Evolutionary conservation across 1,140 invertebrate genomes (phyloP), one percentile per base, ranked within the genome.

Genomic region (Mactra quadrangularis): DNA sequence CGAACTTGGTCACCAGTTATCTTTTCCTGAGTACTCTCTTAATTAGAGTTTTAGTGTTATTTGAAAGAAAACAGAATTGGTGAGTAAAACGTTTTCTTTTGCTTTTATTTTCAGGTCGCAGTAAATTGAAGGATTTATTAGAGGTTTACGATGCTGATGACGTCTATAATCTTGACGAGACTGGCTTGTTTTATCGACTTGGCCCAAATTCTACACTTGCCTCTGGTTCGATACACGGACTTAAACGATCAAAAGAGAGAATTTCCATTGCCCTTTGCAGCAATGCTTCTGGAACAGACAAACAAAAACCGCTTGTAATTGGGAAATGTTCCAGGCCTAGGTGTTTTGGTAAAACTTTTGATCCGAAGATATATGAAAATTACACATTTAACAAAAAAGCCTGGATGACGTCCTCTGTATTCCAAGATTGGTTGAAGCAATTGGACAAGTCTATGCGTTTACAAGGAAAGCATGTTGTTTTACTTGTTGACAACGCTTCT

Each of bases 341-440:
- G 41, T 90, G 85, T 55, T 89, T 90, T 62, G 85, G 85, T 53
- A 79, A 84, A 31, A 41, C 64, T 13, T 68, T 35, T 1, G 38
- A 68, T 33, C 64, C 29, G 59, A 29, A 53, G 52, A 83, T 25
- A 22, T 82, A 9, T 25, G 60, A 82, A 2, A 53, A 7, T 6
- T 89, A 84, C 41, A 59, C 52, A 22, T 27, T 41, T 11, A 89
- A 84, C 35, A 78, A 70, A 52, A 88, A 89, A 38, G 86, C 87
- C 3, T 88, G 87, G 87, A 89, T 89, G 87, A 87, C 72, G 9
- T 19, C 45, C 15, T 45, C 81, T 22, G 45, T 89, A 3, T 88
- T 87, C 35, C 19, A 0, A 6, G 83, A 87, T 27, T 89, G 86
- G 87, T 27, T 87, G 25, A 19, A 71, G 17, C 38, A 70, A 9